Conservation (phyloP, 2,113 vertebrate genomes). For the Oceanodroma tethys region DNA sequence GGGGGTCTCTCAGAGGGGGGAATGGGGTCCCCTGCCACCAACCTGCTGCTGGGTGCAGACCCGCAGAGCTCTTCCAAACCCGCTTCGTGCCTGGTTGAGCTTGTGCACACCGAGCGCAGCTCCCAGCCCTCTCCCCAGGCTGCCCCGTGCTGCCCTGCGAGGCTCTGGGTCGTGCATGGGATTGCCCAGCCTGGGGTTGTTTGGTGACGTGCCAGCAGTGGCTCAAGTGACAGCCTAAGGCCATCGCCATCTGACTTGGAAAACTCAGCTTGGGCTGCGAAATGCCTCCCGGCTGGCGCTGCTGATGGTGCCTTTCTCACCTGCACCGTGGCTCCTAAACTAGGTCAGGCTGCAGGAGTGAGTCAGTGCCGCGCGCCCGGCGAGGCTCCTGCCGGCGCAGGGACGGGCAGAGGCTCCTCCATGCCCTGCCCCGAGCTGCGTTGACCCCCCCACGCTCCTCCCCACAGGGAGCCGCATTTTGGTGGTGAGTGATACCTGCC, state of each 20-base stretch:
- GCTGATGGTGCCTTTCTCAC: background rate
- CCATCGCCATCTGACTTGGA: background rate
- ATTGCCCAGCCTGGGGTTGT: background rate
- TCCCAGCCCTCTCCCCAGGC: background rate
- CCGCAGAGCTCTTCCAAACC: background rate
- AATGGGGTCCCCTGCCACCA: background rate
- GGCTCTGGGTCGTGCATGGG: accelerated
- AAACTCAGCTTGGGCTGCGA: background rate
- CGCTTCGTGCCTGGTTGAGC: accelerated
- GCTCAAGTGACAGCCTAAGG: background rate
- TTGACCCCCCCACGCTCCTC: background rate
- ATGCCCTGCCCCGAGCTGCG: accelerated
- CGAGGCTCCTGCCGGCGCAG: background rate
- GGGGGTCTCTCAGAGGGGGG: background rate
- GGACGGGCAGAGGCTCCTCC: background rate
- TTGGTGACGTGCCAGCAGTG: background rate
- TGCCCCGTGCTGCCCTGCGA: background rate
- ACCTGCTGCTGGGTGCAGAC: background rate
- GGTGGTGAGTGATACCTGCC: background rate
- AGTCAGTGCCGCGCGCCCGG: background rate
- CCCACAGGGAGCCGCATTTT: background rate
- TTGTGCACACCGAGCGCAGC: accelerated
- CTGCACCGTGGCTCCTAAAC: background rate
- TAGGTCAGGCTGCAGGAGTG: background rate
- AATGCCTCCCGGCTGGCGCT: background rate